A percentile compares a stretch with the other conserved stretches of the same genome.
These are phyloP conservation scores for Chromis chromis DNA, from an alignment of 2,797 vertebrate genomes.

Conservation along the genomic window DNA sequence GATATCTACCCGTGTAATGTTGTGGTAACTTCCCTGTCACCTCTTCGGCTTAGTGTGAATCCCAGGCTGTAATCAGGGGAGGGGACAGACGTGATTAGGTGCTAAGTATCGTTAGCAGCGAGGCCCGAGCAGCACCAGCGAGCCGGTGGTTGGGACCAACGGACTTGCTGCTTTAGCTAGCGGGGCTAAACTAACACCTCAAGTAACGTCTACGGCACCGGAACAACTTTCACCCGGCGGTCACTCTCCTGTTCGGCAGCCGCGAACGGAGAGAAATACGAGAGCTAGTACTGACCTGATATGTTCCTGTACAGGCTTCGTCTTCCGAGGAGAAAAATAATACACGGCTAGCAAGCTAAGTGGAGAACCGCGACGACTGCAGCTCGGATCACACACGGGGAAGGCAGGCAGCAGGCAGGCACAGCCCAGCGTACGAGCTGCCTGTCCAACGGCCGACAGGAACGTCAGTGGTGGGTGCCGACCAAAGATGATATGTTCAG, in stretches of 20 bases:
- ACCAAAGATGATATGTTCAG: conserved; percentile 58
- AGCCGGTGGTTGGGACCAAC: conserved; percentile 38
- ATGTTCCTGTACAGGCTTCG: conserved; percentile 26
- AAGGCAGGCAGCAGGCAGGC: conserved; percentile 16
- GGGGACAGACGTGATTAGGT: conserved; percentile 49
- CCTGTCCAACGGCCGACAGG: conserved; percentile 46
- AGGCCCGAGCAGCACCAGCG: conserved; percentile 60
- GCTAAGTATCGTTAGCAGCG: conserved; percentile 67
- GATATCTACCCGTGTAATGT: background rate
- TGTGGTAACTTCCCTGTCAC: background rate
- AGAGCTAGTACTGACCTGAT: conserved; percentile 63
- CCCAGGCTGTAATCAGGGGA: conserved; percentile 2
- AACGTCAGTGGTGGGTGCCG: conserved; percentile 55
- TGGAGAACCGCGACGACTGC: conserved; percentile 48
- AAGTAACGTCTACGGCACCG: conserved; percentile 55
- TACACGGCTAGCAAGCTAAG: conserved; percentile 58
- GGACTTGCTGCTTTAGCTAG: conserved; percentile 55
- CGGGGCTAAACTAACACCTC: conserved; percentile 65
- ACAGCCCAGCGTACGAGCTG: conserved; percentile 50
- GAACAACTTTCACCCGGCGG: conserved; percentile 53
- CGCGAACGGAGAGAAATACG: background rate
- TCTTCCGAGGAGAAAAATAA: conserved; percentile 42
- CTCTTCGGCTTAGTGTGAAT: conserved; percentile 6
- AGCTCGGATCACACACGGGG: conserved; percentile 25
- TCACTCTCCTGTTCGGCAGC: background rate